These are phyloP conservation scores for Sitta europaea DNA, from an alignment of 2,113 vertebrate species.

Conservation along the genomic window DNA sequence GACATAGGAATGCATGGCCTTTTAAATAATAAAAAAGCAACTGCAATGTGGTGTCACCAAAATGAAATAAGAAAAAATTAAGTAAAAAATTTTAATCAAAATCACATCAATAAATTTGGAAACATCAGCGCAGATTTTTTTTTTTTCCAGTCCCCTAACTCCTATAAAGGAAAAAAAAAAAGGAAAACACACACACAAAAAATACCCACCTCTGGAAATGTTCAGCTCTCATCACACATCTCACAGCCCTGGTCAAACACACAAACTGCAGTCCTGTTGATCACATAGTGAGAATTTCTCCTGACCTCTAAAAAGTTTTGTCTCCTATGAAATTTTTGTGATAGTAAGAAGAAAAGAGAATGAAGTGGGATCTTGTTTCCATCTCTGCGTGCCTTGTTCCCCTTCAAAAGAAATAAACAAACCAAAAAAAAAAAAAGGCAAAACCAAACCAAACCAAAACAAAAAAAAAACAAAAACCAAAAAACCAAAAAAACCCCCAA, in stretches of 20 bases:
- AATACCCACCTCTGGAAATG: neutral
- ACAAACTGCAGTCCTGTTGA: neutral
- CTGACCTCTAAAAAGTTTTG: neutral
- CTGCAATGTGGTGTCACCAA: neutral
- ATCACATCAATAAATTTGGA: neutral
- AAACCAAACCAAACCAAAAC: neutral
- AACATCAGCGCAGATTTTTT: neutral
- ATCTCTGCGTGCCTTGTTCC: accelerated
- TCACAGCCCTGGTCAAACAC: neutral
- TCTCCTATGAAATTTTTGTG: neutral
- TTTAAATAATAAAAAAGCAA: neutral
- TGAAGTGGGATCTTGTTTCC: neutral
- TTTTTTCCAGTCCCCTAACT: neutral
- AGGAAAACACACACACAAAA: too few relatives aligned
- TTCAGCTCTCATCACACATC: neutral
- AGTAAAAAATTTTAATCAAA: neutral
- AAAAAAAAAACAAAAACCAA: neutral
- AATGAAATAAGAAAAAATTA: neutral
- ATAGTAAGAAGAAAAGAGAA: neutral
- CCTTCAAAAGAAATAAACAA: too few relatives aligned
- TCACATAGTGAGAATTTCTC: neutral
- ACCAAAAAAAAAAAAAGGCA: too few relatives aligned
- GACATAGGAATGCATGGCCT: neutral
- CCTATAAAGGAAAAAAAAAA: neutral
- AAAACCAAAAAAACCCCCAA: too few relatives aligned